These are phyloP conservation scores for Microcebus tavaratra DNA, from an alignment of 2,113 vertebrate genomes.

Conservation along the genomic window DNA sequence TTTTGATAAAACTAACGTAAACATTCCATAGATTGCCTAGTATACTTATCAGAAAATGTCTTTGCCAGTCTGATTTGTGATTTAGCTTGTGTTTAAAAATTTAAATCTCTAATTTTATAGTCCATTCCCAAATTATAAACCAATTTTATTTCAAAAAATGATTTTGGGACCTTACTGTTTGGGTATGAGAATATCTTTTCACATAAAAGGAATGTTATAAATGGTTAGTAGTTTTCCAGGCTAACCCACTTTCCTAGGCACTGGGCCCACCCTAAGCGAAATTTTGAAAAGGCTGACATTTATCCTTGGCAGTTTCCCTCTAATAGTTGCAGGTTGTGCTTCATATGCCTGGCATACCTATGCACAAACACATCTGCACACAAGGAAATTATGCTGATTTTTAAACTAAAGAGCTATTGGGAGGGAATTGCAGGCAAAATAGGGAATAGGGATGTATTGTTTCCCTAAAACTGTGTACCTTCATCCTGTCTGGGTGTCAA, in stretches of 20 bases:
- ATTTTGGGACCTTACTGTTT: not conserved
- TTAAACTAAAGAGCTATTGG: not conserved
- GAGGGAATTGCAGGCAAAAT: not conserved
- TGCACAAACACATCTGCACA: not conserved
- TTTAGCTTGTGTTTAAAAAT: not conserved
- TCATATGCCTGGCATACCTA: not conserved
- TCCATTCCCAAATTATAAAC: constrained; percentile 8
- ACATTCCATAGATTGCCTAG: not conserved
- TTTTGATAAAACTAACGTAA: not conserved
- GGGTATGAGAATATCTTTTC: not conserved
- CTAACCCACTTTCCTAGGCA: not conserved
- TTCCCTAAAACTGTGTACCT: not conserved
- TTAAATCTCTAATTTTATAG: not conserved
- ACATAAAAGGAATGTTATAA: not conserved
- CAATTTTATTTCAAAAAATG: not conserved
- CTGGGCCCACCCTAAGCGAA: not conserved
- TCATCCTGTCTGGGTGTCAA: not conserved
- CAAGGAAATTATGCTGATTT: not conserved
- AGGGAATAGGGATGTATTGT: not conserved
- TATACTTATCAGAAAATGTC: not conserved
- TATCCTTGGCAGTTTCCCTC: not conserved
- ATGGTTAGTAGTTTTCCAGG: not conserved
- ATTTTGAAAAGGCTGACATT: not conserved
- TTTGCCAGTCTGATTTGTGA: not conserved
- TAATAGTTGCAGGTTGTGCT: not conserved